These are phyloP conservation scores for Rana temporaria DNA, from an alignment of 2,113 vertebrate genomes.

Conservation along the genomic window DNA sequence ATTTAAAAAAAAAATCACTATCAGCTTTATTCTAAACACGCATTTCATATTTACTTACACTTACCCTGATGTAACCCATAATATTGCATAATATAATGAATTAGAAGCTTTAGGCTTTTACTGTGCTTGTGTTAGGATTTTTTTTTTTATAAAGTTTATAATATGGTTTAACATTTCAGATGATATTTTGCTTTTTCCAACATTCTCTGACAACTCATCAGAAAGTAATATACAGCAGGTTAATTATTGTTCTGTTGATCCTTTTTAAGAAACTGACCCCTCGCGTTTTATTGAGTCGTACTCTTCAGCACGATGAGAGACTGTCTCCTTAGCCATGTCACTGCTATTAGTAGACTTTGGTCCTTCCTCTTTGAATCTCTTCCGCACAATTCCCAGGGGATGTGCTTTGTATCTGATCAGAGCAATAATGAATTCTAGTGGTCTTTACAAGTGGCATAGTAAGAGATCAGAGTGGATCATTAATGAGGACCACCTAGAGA, in stretches of 20 bases:
- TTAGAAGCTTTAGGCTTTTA: too few species aligned
- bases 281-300: neutral
- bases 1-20: too few species aligned
- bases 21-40: too few species aligned
- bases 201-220: neutral
- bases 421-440: constrained; percentile 53
- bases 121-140: too few species aligned
- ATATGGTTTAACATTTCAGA: too few species aligned
- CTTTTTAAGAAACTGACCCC: neutral
- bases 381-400: constrained; percentile 31
- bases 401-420: constrained; percentile 42
- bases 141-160: too few species aligned
- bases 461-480: constrained; percentile 54
- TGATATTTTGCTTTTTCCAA: neutral
- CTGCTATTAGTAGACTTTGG: constrained; percentile 15
- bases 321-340: constrained; percentile 23
- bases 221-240: too few species aligned
- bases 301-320: neutral
- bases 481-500: constrained; percentile 57
- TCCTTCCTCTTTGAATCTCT: constrained; percentile 37
- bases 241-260: too few species aligned
- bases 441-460: constrained; percentile 47
- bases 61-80: too few species aligned
- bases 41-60: too few species aligned
- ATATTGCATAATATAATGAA: too few species aligned